A percentile compares a stretch with the other conserved stretches of the same genome.
phyloP scores from a whole-genome alignment of 2,888 invertebrate species.

The Megamerina dolium region DNA sequence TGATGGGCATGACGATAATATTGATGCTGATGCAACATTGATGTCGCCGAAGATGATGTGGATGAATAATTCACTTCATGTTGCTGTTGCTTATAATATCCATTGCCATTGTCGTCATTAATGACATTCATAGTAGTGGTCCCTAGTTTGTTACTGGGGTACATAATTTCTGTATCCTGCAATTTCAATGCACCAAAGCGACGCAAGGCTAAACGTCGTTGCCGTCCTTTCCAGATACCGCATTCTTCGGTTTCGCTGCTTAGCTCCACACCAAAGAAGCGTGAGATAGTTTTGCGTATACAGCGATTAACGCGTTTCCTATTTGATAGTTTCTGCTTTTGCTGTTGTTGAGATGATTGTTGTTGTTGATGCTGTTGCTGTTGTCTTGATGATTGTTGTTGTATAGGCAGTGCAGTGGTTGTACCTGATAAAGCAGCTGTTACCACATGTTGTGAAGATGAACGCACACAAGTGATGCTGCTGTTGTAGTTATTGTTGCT shows the following conservation, averaged over 20 bases:
- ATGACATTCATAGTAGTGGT: slow-evolving; percentile 13
- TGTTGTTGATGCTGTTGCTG: slow-evolving; percentile 17
- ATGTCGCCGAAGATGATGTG: background rate
- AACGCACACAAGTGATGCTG: too few species aligned
- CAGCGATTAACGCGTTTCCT: slow-evolving; percentile 45
- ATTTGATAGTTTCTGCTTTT: slow-evolving; percentile 27
- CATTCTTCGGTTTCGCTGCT: slow-evolving; percentile 42
- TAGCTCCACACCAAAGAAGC: slow-evolving; percentile 46
- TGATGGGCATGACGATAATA: slow-evolving; percentile 22
- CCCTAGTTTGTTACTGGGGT: too few species aligned
- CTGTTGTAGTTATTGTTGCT: slow-evolving; percentile 4
- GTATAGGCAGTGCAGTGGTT: slow-evolving; percentile 5
- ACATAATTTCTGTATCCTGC: background rate
- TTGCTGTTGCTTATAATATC: background rate
- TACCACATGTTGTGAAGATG: too few species aligned
- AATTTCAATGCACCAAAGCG: slow-evolving; percentile 35
- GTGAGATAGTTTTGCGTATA: slow-evolving; percentile 40
- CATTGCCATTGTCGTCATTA: background rate
- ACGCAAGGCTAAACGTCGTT: slow-evolving; percentile 44
- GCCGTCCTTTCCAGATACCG: slow-evolving; percentile 43
- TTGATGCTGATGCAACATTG: slow-evolving; percentile 18
- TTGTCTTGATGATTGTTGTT: slow-evolving; percentile 1
- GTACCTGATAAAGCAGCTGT: too few species aligned
- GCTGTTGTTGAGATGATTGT: slow-evolving; percentile 16
- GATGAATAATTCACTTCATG: background rate